Evolutionary conservation across 2,113 vertebrate species (phyloP), one percentile per base, ranked within the genome.

Genomic region (Todiramphus chloris): DNA sequence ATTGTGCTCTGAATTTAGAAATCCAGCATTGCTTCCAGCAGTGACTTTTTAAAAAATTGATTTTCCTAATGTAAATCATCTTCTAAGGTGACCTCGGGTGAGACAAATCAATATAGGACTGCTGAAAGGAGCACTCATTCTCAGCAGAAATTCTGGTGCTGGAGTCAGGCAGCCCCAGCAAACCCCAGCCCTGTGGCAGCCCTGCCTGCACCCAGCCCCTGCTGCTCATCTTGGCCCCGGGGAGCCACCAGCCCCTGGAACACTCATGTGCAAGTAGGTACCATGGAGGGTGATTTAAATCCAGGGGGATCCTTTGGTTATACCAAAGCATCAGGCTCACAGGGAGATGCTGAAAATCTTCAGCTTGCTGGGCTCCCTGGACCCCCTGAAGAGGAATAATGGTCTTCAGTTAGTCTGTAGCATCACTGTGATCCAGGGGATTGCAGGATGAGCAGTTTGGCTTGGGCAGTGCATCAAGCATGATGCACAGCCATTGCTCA

Each of bases 1-100:
- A 31, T 83, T 74, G 83, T 92, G 90, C 90, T 96, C 96, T 90
- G 96, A 94, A 97, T 96, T 97, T 96, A 95, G 93, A 97, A 97
- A 79, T 67, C 63, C 87, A 89, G 33, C 44, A 69, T 85, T 86
- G 89, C 75, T 96, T 55, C 39, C 76, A 95, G 93, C 56, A 73
- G 56, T 15, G 35, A 87, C 67, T 90, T 87, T 46, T 81, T 30
- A 66, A 89, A 92, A 95, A 93, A 86, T 92, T 70, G 88, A 93
- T 96, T 94, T 88, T 97, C 96, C 94, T 97, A 78, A 93, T 93
- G 93, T 96, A 96, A 97, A 83, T 95, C 73, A 72, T 92, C 91
- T 95, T 90, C 92, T 87, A 96, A 88, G 43, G 79, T 96, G 90
- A 94, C 92, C 86, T 95, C 30, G 90, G 66, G 75, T 66, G 81